Evolutionary conservation across 1,140 invertebrate genomes (phyloP).

Genomic region (Caenorhabditis tropicalis): DNA sequence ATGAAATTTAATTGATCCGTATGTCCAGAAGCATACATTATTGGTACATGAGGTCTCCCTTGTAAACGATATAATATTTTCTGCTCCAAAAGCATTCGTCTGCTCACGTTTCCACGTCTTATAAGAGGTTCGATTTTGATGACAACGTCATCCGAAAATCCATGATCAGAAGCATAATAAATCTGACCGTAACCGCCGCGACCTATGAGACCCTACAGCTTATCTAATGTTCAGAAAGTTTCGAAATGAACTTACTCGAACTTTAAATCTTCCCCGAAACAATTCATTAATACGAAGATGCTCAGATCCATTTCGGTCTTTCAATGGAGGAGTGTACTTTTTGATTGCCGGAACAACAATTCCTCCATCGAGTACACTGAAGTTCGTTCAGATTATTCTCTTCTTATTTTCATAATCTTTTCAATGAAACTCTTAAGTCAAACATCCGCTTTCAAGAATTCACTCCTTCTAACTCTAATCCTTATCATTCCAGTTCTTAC

Average conservation of each 20-base stretch:
- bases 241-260: background rate
- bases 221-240: background rate
- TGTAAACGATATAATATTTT: constrained; percentile 88
- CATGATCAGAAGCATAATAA: constrained; percentile 91
- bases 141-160: constrained; percentile 82
- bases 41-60: constrained; percentile 74
- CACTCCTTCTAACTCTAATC: background rate
- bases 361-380: background rate
- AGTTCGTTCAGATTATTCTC: background rate
- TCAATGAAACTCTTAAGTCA: background rate
- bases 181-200: constrained; percentile 99
- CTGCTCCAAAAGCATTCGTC: constrained; percentile 97
- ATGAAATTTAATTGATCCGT: constrained; percentile 49
- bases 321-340: background rate
- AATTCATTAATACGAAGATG: background rate
- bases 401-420: background rate
- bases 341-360: background rate
- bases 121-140: constrained; percentile 95
- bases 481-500: background rate
- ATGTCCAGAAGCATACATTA: constrained; percentile 58
- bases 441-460: background rate
- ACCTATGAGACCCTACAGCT: constrained; percentile 83
- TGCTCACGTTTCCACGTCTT: constrained; percentile 89
- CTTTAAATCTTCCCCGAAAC: background rate
- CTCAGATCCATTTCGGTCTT: constrained; percentile 10